phyloP scores from a whole-genome alignment of 2,113 vertebrate species.

The Pelvicachromis taeniatus region DNA sequence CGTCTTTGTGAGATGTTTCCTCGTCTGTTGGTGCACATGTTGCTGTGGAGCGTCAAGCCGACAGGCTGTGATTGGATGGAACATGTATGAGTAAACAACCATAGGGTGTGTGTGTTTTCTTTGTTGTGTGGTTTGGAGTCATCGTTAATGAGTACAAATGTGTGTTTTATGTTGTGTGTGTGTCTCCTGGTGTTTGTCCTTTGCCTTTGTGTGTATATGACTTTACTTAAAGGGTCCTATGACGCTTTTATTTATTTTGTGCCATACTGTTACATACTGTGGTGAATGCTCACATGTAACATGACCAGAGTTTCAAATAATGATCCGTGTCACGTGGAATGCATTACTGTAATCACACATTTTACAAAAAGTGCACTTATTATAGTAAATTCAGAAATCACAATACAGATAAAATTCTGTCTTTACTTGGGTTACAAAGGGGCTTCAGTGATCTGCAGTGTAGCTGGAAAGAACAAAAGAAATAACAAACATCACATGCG shows the following conservation, averaged over 20 bases:
- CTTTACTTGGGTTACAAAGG: neutral
- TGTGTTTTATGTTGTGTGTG: neutral
- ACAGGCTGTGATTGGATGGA: constrained; percentile 56
- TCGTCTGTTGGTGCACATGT: neutral
- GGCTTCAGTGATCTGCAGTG: neutral
- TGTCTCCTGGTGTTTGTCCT: neutral
- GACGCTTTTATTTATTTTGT: neutral
- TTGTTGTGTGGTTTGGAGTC: neutral
- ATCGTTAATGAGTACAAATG: neutral
- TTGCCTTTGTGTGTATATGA: neutral
- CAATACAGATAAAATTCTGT: neutral
- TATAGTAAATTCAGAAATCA: neutral
- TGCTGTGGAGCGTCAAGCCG: constrained; percentile 53
- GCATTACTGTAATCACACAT: neutral
- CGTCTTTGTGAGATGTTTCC: neutral
- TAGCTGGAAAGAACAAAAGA: neutral
- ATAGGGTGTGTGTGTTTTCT: constrained; percentile 2
- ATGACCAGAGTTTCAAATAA: neutral
- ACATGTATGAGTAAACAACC: constrained; percentile 55
- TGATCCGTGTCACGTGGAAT: neutral
- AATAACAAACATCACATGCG: neutral
- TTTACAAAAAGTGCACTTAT: neutral
- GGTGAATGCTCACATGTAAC: neutral
- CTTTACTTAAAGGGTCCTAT: neutral
- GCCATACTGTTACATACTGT: neutral